Evolutionary conservation across 2,888 invertebrate species (phyloP).

Genomic region (Caenorhabditis angaria): DNA sequence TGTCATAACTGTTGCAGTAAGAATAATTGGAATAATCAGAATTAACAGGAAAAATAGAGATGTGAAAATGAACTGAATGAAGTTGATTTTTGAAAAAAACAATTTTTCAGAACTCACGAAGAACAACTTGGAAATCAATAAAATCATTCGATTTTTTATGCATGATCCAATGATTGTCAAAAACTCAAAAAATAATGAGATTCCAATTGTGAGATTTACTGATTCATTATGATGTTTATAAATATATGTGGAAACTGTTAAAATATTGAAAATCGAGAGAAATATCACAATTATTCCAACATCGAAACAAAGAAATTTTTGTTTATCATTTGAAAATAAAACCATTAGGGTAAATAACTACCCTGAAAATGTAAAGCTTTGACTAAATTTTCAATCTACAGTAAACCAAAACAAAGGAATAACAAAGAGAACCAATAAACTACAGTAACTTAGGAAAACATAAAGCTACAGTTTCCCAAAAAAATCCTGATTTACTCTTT

Average conservation of each 20-base stretch:
- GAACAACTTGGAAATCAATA: neutral
- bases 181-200: neutral
- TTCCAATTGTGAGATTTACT: neutral
- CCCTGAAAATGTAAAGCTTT: too few species aligned
- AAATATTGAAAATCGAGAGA: neutral
- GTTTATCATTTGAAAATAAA: neutral
- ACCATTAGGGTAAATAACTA: too few species aligned
- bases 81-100: neutral
- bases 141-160: neutral
- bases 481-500: too few species aligned
- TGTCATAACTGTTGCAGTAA: neutral
- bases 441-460: too few species aligned
- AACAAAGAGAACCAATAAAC: too few species aligned
- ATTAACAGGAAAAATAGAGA: neutral
- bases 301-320: neutral
- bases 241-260: neutral
- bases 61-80: neutral
- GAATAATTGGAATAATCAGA: neutral
- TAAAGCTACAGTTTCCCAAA: too few species aligned
- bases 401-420: too few species aligned
- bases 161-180: neutral
- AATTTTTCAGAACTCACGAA: neutral
- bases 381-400: too few species aligned
- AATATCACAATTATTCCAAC: neutral
- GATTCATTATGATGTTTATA: neutral